Percentiles rank a stretch among this genome's conserved stretches.
Evolutionary conservation across 1,140 invertebrate genomes (phyloP).

Genomic region (Drosophila suzukii): DNA sequence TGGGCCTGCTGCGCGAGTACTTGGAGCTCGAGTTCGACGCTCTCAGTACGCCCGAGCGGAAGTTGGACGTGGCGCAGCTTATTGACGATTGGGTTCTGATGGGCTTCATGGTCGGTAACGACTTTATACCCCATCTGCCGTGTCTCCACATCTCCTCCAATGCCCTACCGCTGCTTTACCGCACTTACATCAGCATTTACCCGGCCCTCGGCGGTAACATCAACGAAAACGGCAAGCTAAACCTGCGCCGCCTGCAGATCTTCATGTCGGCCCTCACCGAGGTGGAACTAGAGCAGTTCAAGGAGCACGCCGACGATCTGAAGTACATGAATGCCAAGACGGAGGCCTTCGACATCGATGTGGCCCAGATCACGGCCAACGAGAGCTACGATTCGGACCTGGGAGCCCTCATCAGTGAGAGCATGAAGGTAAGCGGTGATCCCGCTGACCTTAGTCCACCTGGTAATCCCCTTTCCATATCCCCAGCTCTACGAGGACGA

Average conservation of each 20-base stretch:
- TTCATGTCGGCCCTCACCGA: conserved; percentile 92
- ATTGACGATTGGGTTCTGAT: conserved; percentile 94
- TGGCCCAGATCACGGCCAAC: conserved; percentile 37
- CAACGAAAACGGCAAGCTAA: conserved; percentile 94
- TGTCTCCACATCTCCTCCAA: conserved; percentile 96
- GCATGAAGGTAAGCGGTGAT: conserved; percentile 50
- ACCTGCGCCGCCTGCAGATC: conserved; percentile 93
- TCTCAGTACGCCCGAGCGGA: conserved; percentile 88
- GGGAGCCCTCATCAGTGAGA: conserved; percentile 62
- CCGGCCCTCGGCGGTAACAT: conserved; percentile 95
- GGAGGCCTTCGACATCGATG: conserved; percentile 75
- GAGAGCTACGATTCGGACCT: conserved; percentile 81
- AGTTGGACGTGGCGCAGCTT: conserved; percentile 92
- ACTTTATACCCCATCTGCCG: conserved; percentile 98
- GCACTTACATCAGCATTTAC: conserved; percentile 94
- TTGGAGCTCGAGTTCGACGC: conserved; percentile 95
- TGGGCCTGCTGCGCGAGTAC: conserved; percentile 96
- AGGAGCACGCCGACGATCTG: conserved; percentile 93
- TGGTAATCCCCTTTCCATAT: background rate
- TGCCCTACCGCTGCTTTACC: conserved; percentile 94
- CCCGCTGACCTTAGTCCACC: background rate
- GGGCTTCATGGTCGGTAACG: conserved; percentile 98
- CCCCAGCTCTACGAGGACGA: conserved; percentile 54
- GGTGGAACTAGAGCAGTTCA: conserved; percentile 94
- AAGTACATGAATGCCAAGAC: conserved; percentile 94